A percentile compares a stretch with the other conserved stretches of the same genome.
Conservation (phyloP, 2,888 invertebrate species). For the Ypsolopha sequella region DNA sequence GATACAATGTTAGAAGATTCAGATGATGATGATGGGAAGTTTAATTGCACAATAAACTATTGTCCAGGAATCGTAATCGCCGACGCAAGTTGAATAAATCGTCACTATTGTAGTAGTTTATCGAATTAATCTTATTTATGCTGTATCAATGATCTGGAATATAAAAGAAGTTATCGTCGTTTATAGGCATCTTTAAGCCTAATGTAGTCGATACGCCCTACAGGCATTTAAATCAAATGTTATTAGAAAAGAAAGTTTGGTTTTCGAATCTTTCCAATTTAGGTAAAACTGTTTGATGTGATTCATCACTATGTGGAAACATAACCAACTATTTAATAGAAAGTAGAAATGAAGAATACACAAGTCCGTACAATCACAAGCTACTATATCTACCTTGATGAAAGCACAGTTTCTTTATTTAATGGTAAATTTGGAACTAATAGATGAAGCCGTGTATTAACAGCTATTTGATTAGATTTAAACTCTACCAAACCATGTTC, state of each 20-base stretch:
- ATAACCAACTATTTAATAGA: slow-evolving; percentile 1
- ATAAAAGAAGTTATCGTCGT: neutral
- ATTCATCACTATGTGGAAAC: neutral
- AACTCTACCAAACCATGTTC: too few relatives aligned
- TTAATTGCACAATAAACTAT: slow-evolving; percentile 59
- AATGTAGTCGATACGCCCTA: too few relatives aligned
- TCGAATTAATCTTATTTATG: slow-evolving; percentile 23
- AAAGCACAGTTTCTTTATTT: too few relatives aligned
- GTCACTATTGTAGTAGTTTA: slow-evolving; percentile 34
- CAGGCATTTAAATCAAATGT: too few relatives aligned
- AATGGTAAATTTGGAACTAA: too few relatives aligned
- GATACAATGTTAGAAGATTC: too few relatives aligned
- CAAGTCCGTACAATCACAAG: neutral
- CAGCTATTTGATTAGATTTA: too few relatives aligned
- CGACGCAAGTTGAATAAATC: slow-evolving; percentile 42
- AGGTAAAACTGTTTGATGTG: neutral
- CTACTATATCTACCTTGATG: neutral
- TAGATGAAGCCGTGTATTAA: too few relatives aligned
- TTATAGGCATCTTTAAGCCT: too few relatives aligned
- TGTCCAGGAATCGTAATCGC: slow-evolving; percentile 44
- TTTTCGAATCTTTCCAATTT: neutral
- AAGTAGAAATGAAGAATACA: slow-evolving; percentile 1
- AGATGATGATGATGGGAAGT: slow-evolving; percentile 12
- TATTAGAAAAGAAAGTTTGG: neutral
- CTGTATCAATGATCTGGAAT: neutral